Evolutionary conservation across 2,797 vertebrate genomes (phyloP).

Genomic region (Premnoplex brunnescens): DNA sequence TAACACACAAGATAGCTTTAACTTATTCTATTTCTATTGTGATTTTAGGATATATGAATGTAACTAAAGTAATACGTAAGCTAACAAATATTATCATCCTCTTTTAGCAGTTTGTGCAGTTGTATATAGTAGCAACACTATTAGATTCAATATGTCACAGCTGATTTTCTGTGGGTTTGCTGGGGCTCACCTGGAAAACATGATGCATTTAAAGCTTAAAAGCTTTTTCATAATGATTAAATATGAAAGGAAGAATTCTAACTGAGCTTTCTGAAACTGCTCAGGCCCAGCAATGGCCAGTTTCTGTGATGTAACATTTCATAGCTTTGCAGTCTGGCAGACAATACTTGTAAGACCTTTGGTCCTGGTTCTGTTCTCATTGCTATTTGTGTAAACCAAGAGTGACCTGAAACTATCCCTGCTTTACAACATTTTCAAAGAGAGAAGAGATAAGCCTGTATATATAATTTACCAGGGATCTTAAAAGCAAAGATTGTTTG

Average conservation of each 20-base stretch:
- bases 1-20: background rate
- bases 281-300: background rate
- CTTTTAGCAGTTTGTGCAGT: background rate
- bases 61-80: background rate
- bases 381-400: constrained; percentile 8
- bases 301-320: background rate
- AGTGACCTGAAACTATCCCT: background rate
- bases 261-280: background rate
- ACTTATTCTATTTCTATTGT: background rate
- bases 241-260: background rate
- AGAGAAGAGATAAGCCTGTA: background rate
- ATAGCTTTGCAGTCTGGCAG: background rate
- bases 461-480: constrained; percentile 12
- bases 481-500: constrained; percentile 12
- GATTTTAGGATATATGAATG: background rate
- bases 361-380: constrained; percentile 10
- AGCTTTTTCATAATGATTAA: background rate
- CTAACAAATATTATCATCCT: background rate
- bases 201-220: background rate
- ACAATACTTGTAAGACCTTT: background rate
- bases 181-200: background rate
- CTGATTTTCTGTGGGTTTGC: background rate
- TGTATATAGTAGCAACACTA: background rate
- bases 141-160: background rate
- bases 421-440: constrained; percentile 56